Evolutionary conservation across 2,888 invertebrate species (phyloP).

Genomic region (Leptopilina drosophilae): DNA sequence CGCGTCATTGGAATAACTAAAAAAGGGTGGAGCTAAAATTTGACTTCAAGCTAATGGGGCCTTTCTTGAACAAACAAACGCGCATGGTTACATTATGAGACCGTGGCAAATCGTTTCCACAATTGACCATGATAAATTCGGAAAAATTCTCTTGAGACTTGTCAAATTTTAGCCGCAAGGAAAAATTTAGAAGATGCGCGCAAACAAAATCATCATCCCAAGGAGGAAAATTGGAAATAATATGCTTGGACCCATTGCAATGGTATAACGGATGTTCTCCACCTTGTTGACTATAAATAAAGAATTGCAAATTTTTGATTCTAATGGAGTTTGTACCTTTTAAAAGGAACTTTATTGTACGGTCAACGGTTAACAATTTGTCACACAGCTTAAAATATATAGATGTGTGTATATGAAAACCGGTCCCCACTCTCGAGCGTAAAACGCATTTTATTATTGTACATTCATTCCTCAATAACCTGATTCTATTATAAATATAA

Average conservation of each 20-base stretch:
- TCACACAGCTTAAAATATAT: conserved; percentile 21
- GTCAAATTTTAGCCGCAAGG: neutral
- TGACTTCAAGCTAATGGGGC: conserved; percentile 28
- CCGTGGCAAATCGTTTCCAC: conserved; percentile 32
- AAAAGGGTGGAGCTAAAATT: conserved; percentile 20
- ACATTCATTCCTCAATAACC: neutral
- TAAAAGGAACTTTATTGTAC: conserved; percentile 43
- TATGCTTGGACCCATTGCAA: neutral
- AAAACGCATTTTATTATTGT: conserved; percentile 12
- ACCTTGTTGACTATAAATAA: conserved; percentile 74
- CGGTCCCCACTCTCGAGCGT: conserved; percentile 12
- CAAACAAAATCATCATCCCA: conserved; percentile 5
- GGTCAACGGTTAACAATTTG: conserved; percentile 52
- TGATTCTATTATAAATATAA: conserved; percentile 13
- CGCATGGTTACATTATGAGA: conserved; percentile 7
- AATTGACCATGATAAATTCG: conserved; percentile 27
- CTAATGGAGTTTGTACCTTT: conserved; percentile 41
- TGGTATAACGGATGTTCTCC: conserved; percentile 46
- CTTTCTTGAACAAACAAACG: conserved; percentile 40
- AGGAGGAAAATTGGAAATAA: no score
- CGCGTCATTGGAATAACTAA: conserved; percentile 1
- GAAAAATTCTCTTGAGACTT: conserved; percentile 11
- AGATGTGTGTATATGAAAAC: neutral
- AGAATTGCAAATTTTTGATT: conserved; percentile 67
- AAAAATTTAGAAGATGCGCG: conserved; percentile 14